Evolutionary conservation across 2,888 invertebrate species (phyloP), one percentile per base, ranked within the genome.

Genomic region (Melinaea marsaeus): DNA sequence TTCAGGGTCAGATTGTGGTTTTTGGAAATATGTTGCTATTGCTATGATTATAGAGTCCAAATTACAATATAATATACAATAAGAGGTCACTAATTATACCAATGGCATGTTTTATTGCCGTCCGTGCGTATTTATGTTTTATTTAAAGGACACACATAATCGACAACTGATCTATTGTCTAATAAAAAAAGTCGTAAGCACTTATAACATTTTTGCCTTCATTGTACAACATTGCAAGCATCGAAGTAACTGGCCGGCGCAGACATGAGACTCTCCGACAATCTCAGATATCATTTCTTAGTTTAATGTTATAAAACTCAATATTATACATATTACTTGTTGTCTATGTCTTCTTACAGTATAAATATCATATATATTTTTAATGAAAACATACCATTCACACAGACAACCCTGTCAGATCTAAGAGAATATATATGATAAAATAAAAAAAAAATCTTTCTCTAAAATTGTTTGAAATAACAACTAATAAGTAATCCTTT

Each of bases 201-300:
- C 68, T 68, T 68, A 65, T 68, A 66, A 61, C 62, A 67, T 65
- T 68, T 69, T 68, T 70, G 69, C 65, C 60, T 63, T 68, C 60
- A 62, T 62, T 65, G 60, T 62, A 67, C 76, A 71, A 71, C 74
- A 78, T 76, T 78, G 79, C 81, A 80, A 68, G 74, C 80, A 79
- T 81, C 80, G 79, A 82, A 77, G 75, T 74, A 51, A 54, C 32
- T 34, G 46, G 9, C n/a, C 22, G 37, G 62, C 56, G 62, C 56
- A 68, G 58, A 64, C 55, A 47, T 54, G 13, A 65, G 63, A 64
- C 68, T 54, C 57, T 1, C 13, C 55, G 57, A 6, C n/a, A 22
- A 51, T 32, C 22, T 9, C 7, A 32, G 9, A 3, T 7, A n/a
- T 48, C 6, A 48, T 2, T n/a, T 13, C 22, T 48, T 7, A 48